Base-by-base conservation (phyloP, 2,797 vertebrate genomes). In the Lepilemur septentrionalis region DNA sequence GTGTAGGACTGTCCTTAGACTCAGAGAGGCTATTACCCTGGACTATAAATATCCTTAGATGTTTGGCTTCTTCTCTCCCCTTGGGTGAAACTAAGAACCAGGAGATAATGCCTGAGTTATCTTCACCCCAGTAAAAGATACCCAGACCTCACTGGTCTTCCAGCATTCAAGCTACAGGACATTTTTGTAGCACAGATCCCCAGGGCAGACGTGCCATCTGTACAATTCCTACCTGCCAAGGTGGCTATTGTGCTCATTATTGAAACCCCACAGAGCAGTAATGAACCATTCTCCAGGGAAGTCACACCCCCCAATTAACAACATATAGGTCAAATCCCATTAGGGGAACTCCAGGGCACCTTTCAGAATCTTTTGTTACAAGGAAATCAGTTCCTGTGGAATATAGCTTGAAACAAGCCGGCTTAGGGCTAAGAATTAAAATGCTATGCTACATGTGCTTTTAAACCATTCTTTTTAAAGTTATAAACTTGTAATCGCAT, bases 281-380 rank as follows among this genome's bases (percentile, higher is more conserved):
- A 94, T 85, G 92, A 97, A 73, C 94, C 92, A 17, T 87, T 94
- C 89, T 89, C 80, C 20, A 82, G 70, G 78, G 70, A 93, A 91
- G 70, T 83, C 93, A 97, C 46, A 30, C 38, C 65, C 75, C 35
- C 55, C 76, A 81, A 69, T 96, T 95, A 97, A 89, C 48, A 73
- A 63, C 95, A 93, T 35, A 61, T 69, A 97, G 91, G 95, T 96
- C 95, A 97, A 84, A 76, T 95, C 70, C 14, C 83, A 73, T 52
- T 65, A 85, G 79, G 43, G 93, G 73, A 63, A 92, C 50, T 92
- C 75, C 70, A 88, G 85, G 85, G 23, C 38, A 89, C n/a, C 81
- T 85, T 93, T 80, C 78, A 78, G 78, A 95, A 96, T 55, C 75
- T 72, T 89, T 63, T 61, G 14, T 81, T 67, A 59, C 61, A 73